Conservation (phyloP, 2,797 vertebrate genomes). For the Aratinga solstitialis region DNA sequence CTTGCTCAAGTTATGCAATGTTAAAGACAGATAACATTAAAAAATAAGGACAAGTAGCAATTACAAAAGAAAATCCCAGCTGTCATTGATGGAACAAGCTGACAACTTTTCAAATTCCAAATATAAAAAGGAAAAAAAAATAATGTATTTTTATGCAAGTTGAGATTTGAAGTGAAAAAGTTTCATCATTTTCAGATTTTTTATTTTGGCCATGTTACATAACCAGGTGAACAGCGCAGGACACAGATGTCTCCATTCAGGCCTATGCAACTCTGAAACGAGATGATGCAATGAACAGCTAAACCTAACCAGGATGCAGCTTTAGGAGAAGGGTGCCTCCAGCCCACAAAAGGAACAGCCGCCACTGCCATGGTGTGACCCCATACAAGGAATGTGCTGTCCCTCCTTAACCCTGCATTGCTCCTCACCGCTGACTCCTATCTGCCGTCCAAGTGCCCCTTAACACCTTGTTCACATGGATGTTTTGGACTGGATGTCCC, state of each 20-base stretch:
- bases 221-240: not conserved
- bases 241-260: not conserved
- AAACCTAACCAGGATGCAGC: not conserved
- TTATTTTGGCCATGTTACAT: not conserved
- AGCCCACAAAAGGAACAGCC: not conserved
- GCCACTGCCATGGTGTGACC: accelerated
- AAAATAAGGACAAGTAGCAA: not conserved
- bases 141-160: not conserved
- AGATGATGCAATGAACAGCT: not conserved
- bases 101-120: not conserved
- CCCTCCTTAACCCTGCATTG: not conserved
- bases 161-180: not conserved
- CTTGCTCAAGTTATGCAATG: not conserved
- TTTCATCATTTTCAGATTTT: not conserved
- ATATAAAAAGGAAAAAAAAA: not conserved
- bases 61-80: not conserved
- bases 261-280: not conserved
- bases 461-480: not conserved
- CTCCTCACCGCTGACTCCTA: not conserved
- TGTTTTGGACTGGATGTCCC: not conserved
- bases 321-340: not conserved
- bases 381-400: not conserved
- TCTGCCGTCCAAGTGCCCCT: not conserved
- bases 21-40: not conserved
- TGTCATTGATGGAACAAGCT: not conserved